Percentiles rank a stretch among this genome's conserved stretches.
Evolutionary conservation across 2,888 invertebrate species (phyloP).

Genomic region (Lycia hirtaria): DNA sequence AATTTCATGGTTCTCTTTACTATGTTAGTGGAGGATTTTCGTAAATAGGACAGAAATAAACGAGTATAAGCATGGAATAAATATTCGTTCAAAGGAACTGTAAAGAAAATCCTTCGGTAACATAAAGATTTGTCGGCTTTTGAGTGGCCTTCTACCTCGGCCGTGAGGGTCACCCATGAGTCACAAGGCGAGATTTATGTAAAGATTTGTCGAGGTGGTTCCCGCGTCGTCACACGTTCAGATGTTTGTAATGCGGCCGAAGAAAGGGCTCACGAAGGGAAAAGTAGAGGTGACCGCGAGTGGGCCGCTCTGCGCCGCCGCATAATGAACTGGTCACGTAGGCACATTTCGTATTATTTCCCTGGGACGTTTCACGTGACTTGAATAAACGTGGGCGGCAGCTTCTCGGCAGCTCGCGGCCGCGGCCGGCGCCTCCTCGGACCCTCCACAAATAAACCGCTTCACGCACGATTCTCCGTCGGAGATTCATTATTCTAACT

Average conservation of each 20-base stretch:
- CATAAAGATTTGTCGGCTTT: constrained; percentile 29
- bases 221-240: constrained; percentile 59
- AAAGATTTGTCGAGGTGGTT: constrained; percentile 55
- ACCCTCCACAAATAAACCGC: constrained; percentile 84
- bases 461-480: constrained; percentile 82
- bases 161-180: constrained; percentile 26
- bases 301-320: constrained; percentile 69
- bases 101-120: constrained; percentile 1
- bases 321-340: constrained; percentile 85
- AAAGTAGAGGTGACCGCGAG: constrained; percentile 62
- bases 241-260: constrained; percentile 65
- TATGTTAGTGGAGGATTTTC: constrained; percentile 4
- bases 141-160: constrained; percentile 18
- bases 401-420: constrained; percentile 52
- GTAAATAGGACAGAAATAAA: constrained; percentile 4
- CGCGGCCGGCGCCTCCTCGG: constrained; percentile 62
- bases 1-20: constrained; percentile 16
- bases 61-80: neutral
- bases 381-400: constrained; percentile 75
- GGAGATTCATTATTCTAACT: constrained; percentile 84
- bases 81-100: constrained; percentile 2
- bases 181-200: constrained; percentile 51
- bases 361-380: constrained; percentile 83
- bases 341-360: constrained; percentile 86
- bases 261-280: constrained; percentile 44